These are phyloP conservation scores for Microcaecilia unicolor DNA, from an alignment of 2,797 vertebrate species.

Conservation along the genomic window DNA sequence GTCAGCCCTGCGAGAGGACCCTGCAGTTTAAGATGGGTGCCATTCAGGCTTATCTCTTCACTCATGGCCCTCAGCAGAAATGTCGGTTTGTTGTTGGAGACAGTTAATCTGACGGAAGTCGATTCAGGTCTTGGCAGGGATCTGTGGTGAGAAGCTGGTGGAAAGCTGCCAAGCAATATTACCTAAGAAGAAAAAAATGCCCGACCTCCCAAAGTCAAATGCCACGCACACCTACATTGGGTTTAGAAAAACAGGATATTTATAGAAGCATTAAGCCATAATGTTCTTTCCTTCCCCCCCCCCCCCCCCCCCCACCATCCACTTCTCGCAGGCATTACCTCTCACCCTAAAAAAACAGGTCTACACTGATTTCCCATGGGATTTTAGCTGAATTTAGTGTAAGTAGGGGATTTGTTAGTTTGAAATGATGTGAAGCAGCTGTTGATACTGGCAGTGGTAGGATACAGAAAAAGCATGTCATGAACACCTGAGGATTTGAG, in stretches of 20 bases:
- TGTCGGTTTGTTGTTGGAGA: slow-evolving; percentile 62
- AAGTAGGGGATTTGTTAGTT: too few species aligned
- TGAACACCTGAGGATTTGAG: too few species aligned
- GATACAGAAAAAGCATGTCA: too few species aligned
- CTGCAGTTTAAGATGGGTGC: slow-evolving; percentile 43
- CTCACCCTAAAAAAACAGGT: slow-evolving; percentile 36
- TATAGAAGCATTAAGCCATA: slow-evolving; percentile 35
- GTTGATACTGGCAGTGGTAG: too few species aligned
- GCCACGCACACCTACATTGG: slow-evolving; percentile 45
- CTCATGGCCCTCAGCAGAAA: slow-evolving; percentile 52
- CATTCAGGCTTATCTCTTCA: slow-evolving; percentile 53
- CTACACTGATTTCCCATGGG: slow-evolving; percentile 14
- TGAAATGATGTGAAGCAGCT: too few species aligned
- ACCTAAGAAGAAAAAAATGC: slow-evolving; percentile 34
- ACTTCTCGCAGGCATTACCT: slow-evolving; percentile 38
- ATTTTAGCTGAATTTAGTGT: slow-evolving; percentile 13
- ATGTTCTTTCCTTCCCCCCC: slow-evolving; percentile 37
- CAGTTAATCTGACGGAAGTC: slow-evolving; percentile 75
- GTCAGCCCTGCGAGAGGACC: slow-evolving; percentile 38
- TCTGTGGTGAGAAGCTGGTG: slow-evolving; percentile 50
- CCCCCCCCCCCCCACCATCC: too few species aligned
- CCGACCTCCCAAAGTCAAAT: slow-evolving; percentile 37
- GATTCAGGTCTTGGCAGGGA: slow-evolving; percentile 76
- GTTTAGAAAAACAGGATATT: slow-evolving; percentile 43
- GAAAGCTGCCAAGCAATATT: slow-evolving; percentile 54